A percentile compares a stretch with the other conserved stretches of the same genome.
phyloP scores from a whole-genome alignment of 2,888 invertebrate genomes.

The Lamproptera curius region DNA sequence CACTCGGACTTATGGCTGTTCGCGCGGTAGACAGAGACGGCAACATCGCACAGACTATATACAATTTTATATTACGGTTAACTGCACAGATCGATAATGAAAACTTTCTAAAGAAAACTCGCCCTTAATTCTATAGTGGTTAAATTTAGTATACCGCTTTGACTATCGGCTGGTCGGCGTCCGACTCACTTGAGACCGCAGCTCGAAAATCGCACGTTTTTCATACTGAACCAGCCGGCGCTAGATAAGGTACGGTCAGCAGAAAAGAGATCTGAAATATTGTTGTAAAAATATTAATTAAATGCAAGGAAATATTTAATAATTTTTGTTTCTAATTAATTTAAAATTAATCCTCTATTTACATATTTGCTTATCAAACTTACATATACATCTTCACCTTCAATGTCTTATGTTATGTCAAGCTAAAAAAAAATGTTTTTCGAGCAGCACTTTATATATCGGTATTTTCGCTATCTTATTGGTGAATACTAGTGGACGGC shows the following conservation, averaged over 20 bases:
- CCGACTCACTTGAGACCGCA: slow-evolving; percentile 8
- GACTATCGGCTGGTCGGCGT: slow-evolving; percentile 10
- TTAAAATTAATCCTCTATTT: no score
- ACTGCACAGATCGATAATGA: slow-evolving; percentile 14
- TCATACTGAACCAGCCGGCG: slow-evolving; percentile 28
- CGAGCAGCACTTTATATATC: no score
- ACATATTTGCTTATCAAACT: no score
- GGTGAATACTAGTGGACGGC: no score
- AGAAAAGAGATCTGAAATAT: no score
- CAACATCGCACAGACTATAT: not conserved
- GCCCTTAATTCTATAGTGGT: slow-evolving; percentile 4
- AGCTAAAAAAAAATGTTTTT: no score
- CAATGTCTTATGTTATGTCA: no score
- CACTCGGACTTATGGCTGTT: not conserved
- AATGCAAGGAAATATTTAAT: no score
- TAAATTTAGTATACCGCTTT: not conserved
- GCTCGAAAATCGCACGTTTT: slow-evolving; percentile 8
- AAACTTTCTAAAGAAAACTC: not conserved
- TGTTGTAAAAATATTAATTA: no score
- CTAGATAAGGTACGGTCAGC: slow-evolving; percentile 31
- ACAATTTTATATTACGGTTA: slow-evolving; percentile 2
- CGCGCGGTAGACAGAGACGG: slow-evolving; percentile 6
- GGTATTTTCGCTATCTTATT: no score
- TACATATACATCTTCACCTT: no score
- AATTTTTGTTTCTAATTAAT: no score